A percentile compares a stretch with the other conserved stretches of the same genome.
These are phyloP conservation scores for Sebastolobus altivelis DNA, from an alignment of 2,797 vertebrate species.

Conservation along the genomic window DNA sequence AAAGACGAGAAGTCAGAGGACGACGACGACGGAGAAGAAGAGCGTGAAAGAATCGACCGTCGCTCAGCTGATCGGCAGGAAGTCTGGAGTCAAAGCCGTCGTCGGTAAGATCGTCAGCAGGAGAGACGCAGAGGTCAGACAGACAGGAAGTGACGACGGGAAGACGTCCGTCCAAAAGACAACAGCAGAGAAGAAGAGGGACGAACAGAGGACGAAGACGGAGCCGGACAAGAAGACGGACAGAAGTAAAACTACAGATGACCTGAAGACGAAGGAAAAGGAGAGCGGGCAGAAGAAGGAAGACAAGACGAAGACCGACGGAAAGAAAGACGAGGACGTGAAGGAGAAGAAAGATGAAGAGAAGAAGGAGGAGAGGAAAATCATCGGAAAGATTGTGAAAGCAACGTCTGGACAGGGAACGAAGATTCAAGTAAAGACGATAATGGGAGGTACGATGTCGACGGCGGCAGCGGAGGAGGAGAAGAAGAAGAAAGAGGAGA, in stretches of 20 bases:
- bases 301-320: too few relatives aligned
- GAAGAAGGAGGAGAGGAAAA: conserved; percentile 61
- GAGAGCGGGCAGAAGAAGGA: too few relatives aligned
- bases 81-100: neutral
- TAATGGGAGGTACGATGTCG: conserved; percentile 45
- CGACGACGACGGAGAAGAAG: neutral
- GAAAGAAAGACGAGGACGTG: too few relatives aligned
- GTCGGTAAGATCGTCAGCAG: fast-evolving
- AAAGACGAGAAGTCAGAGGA: neutral
- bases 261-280: too few relatives aligned
- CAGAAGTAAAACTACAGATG: too few relatives aligned
- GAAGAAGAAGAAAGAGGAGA: conserved; percentile 7
- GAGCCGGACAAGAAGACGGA: too few relatives aligned
- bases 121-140: neutral
- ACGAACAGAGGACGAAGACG: too few relatives aligned
- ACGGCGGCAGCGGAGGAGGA: fast-evolving
- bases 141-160: neutral
- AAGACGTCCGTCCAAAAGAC: too few relatives aligned
- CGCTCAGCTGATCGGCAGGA: neutral
- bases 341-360: neutral
- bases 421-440: conserved; percentile 71
- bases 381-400: conserved; percentile 80
- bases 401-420: conserved; percentile 29
- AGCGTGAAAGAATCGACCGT: neutral
- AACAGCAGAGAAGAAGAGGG: neutral